These are phyloP conservation scores for Acipenser ruthenus DNA, from an alignment of 2,797 vertebrate genomes.

Conservation along the genomic window DNA sequence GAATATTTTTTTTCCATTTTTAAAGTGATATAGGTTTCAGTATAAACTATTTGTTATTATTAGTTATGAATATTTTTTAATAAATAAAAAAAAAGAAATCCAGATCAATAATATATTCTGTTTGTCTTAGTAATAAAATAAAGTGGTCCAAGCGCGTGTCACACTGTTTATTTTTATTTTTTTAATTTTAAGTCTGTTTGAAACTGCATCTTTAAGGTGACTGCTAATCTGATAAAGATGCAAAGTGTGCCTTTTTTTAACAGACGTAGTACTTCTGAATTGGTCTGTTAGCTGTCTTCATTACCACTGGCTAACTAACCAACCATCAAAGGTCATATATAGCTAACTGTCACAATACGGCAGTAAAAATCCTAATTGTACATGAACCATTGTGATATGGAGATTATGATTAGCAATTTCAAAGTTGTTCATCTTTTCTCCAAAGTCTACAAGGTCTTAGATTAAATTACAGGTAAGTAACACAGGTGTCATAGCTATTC, in stretches of 20 bases:
- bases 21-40: no score
- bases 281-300: slow-evolving; percentile 65
- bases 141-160: no score
- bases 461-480: not conserved
- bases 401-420: slow-evolving; percentile 50
- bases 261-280: not conserved
- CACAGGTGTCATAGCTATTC: no score
- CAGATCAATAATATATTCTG: no score
- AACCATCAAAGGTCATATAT: slow-evolving; percentile 67
- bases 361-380: slow-evolving; percentile 68
- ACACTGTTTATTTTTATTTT: no score
- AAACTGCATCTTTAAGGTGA: not conserved
- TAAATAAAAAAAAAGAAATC: no score
- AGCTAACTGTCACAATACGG: slow-evolving; percentile 65
- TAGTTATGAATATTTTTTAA: no score
- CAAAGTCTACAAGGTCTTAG: slow-evolving; percentile 4
- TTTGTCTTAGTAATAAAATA: no score
- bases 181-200: no score
- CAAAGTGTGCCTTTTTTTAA: slow-evolving; percentile 1
- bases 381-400: slow-evolving; percentile 64
- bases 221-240: slow-evolving; percentile 1
- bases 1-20: no score
- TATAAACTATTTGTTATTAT: no score
- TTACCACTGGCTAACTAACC: slow-evolving; percentile 61
- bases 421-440: not conserved